Base-by-base conservation (phyloP, 2,888 invertebrate genomes). In the Caenorhabditis parvicauda region DNA sequence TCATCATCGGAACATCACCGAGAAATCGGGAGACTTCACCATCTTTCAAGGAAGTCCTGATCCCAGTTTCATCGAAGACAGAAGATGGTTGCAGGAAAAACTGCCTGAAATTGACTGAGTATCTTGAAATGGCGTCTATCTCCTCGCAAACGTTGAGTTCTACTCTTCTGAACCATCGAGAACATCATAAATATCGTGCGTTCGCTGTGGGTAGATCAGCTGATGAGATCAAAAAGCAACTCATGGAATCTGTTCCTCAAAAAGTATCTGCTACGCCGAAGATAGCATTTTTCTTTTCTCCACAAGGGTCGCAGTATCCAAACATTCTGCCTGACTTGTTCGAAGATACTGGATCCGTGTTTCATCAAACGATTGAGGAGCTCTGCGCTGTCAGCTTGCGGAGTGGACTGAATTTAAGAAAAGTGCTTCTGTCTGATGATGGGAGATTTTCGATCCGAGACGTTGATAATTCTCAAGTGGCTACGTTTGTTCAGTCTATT, bases 281-380 rank as follows among this genome's bases (percentile, higher is more conserved):
- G 42, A 9, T 76, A 5, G 73, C 72, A 6, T 63, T 75, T 47
- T 77, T 66, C 49, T 78, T 76, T 50, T 64, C 68, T 14, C 78
- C 75, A 0, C 78, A 78, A 58, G 78, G 78, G 6, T 58, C 75
- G 5, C 71, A 78, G 27, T 76, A 66, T 35, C 39, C 66, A 1
- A 57, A 66, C 29, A 74, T 79, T 46, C 48, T 72, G 12, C 48
- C n/a, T 2, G 47, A 52, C 17, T 69, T 74, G 7, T 50, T 32
- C 9, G 32, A 42, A 9, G 27, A 48, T 4, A 9, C 41, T 0
- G 38, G 49, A 21, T 35, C 57, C 3, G 46, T 12, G 24, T 67
- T 62, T 50, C 48, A 37, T 7, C 25, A 25, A 14, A 52, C 49
- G 4, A 28, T 70, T 0, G 21, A 56, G n/a, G 21, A 54, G 3